Conservation (phyloP, 2,888 invertebrate species). For the Parelbella ahira region DNA sequence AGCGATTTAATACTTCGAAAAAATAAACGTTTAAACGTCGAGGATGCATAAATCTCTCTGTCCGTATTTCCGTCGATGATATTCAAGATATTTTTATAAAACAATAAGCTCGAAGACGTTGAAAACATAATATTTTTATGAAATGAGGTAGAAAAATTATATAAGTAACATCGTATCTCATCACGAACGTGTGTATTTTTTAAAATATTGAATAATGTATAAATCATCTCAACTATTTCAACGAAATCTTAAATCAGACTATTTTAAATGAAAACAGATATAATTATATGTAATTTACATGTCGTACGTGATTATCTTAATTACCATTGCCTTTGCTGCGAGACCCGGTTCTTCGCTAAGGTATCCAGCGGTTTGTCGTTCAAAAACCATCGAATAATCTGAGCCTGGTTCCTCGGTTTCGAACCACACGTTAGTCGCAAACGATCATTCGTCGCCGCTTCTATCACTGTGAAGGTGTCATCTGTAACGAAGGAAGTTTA, state of each 20-base stretch:
- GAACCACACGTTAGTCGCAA: conserved; percentile 61
- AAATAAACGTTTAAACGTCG: neutral
- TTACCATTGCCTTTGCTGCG: conserved; percentile 57
- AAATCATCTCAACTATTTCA: too few relatives aligned
- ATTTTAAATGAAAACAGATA: too few relatives aligned
- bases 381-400: conserved; percentile 60
- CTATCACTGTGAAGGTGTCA: conserved; percentile 49
- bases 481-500: conserved; percentile 47
- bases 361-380: conserved; percentile 55
- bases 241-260: too few relatives aligned
- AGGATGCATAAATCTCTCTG: conserved; percentile 12
- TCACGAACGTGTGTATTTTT: too few relatives aligned
- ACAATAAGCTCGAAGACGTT: conserved; percentile 2
- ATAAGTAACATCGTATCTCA: too few relatives aligned
- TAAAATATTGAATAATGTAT: too few relatives aligned
- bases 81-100: conserved; percentile 5
- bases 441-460: conserved; percentile 56
- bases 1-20: neutral
- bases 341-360: conserved; percentile 39
- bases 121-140: conserved; percentile 3
- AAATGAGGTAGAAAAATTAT: too few relatives aligned
- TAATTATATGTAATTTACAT: too few relatives aligned
- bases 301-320: too few relatives aligned
- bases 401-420: conserved; percentile 42
- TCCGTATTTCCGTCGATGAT: conserved; percentile 2